phyloP scores from a whole-genome alignment of 2,888 invertebrate species.

The Tigriopus californicus region DNA sequence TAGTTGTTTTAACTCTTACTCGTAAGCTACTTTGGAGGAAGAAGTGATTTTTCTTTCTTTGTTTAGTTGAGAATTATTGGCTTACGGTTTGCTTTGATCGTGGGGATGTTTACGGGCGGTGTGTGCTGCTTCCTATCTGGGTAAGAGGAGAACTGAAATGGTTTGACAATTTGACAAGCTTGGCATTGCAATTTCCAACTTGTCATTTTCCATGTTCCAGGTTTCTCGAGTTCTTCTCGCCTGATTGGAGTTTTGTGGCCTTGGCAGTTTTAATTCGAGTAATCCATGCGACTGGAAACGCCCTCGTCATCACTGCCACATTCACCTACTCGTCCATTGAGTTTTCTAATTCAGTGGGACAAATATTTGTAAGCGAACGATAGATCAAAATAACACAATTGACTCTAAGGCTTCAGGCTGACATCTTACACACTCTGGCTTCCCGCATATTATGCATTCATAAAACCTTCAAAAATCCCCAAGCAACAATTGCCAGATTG shows the following conservation, averaged over 20 bases:
- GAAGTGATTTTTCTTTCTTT: not conserved
- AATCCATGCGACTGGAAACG: conserved; percentile 21
- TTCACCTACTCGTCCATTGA: conserved; percentile 21
- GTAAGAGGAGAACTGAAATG: conserved; percentile 15
- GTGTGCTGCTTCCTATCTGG: conserved; percentile 21
- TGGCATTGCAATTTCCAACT: not conserved
- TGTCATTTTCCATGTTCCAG: conserved; percentile 17
- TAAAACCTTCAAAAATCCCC: not conserved
- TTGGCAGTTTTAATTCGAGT: conserved; percentile 20
- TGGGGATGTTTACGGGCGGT: conserved; percentile 21
- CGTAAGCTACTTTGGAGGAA: not conserved
- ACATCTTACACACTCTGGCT: not conserved
- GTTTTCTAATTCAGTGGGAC: conserved; percentile 21
- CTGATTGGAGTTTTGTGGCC: conserved; percentile 19
- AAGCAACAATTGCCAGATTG: too few relatives aligned
- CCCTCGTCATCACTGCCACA: conserved; percentile 21
- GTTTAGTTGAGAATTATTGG: conserved; percentile 21
- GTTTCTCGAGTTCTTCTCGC: conserved; percentile 21
- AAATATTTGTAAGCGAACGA: conserved; percentile 23
- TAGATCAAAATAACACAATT: not conserved
- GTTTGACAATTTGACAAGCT: not conserved
- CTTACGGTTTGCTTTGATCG: conserved; percentile 21
- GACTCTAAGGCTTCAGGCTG: not conserved
- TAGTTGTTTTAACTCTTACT: conserved; percentile 6
- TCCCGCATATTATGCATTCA: not conserved